These are phyloP conservation scores for Catostylus mosaicus DNA, from an alignment of 30 jellyfish, hydroid and myxozoan species.

Conservation along the genomic window DNA sequence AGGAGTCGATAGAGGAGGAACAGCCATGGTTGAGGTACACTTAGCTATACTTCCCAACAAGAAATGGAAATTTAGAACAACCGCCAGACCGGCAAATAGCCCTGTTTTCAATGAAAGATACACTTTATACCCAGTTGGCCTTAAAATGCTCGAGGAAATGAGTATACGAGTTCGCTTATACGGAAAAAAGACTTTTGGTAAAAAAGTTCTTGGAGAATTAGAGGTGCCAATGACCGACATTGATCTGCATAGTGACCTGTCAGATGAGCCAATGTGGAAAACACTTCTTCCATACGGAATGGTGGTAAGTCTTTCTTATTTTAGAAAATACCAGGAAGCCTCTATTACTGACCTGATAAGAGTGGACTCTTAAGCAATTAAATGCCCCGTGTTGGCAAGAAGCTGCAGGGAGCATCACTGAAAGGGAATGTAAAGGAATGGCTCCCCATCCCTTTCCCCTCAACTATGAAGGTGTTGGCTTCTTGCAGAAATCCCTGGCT, in stretches of 20 bases:
- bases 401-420: too few relatives aligned
- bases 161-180: slow-evolving; percentile 82
- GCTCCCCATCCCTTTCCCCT: too few relatives aligned
- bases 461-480: too few relatives aligned
- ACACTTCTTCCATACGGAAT: slow-evolving; percentile 79
- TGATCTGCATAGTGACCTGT: slow-evolving; percentile 79
- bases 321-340: background rate
- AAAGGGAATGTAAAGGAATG: too few relatives aligned
- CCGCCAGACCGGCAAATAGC: slow-evolving; percentile 62
- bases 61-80: slow-evolving; percentile 71
- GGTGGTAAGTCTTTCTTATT: slow-evolving; percentile 79
- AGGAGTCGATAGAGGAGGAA: slow-evolving; percentile 86
- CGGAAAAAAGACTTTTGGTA: slow-evolving; percentile 67
- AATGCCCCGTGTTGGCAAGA: background rate
- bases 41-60: slow-evolving; percentile 77
- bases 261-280: slow-evolving; percentile 91
- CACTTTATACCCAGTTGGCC: slow-evolving; percentile 59
- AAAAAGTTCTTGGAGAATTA: slow-evolving; percentile 81
- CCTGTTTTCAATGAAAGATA: slow-evolving; percentile 81
- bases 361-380: background rate
- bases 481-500: too few relatives aligned
- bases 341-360: too few relatives aligned
- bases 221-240: slow-evolving; percentile 69
- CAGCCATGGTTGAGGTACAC: slow-evolving; percentile 78
- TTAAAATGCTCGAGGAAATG: slow-evolving; percentile 67